Conservation (phyloP, 2,113 vertebrate species). For the Plestiodon gilberti region DNA sequence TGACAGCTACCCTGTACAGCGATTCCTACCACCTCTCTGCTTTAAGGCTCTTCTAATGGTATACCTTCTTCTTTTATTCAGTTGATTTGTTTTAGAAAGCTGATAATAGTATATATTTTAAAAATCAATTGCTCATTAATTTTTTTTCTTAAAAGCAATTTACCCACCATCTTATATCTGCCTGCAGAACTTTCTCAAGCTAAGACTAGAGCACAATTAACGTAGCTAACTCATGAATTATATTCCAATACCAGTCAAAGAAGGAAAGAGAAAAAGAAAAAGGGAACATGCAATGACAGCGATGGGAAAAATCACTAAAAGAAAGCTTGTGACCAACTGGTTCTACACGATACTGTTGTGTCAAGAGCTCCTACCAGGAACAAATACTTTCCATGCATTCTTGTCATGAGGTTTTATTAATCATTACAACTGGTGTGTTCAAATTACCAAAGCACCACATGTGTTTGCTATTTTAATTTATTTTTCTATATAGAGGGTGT, state of each 20-base stretch:
- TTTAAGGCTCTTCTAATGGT: background rate
- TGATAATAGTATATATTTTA: background rate
- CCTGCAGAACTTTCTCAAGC: constrained; percentile 17
- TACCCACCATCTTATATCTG: background rate
- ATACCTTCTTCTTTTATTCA: background rate
- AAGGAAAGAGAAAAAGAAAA: constrained; percentile 3
- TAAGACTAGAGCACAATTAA: background rate
- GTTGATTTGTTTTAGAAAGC: background rate
- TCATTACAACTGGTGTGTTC: constrained; percentile 1
- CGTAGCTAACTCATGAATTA: constrained; percentile 34
- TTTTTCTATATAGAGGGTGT: background rate
- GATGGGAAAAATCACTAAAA: background rate
- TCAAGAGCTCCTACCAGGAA: constrained; percentile 39
- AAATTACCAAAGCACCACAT: constrained; percentile 8
- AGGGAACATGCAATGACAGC: background rate
- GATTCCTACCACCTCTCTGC: background rate
- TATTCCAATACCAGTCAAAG: constrained; percentile 32
- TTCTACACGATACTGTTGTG: background rate
- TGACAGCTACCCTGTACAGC: background rate
- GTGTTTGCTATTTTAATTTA: background rate
- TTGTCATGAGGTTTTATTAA: constrained; percentile 22
- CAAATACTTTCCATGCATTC: constrained; percentile 19
- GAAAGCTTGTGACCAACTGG: background rate
- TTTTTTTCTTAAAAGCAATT: background rate
- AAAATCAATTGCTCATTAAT: background rate